Base-by-base conservation (phyloP, 2,113 vertebrate genomes). In the Engraulis encrasicolus region DNA sequence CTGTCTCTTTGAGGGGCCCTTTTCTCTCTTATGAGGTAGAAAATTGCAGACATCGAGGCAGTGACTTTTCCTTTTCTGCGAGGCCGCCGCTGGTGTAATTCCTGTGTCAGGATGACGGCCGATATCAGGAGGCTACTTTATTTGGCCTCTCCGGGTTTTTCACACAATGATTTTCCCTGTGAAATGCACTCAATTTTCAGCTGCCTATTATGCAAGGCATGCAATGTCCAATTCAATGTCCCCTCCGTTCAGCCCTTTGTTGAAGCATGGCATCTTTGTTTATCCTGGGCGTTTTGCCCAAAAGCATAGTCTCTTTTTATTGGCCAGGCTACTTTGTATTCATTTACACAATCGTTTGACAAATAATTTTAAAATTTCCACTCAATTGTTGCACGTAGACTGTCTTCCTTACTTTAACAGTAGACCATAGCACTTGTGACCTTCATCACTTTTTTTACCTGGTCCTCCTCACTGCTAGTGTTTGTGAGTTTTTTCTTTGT, bases 91-190 rank as follows among this genome's bases (percentile, higher is more conserved):
- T 50, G 18, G 34, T 66, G 15, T 83, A 14, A 49, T 87, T 80
- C 81, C 58, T 40, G 20, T 37, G 82, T 90, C 83, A 83, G 58
- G 48, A 37, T 54, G 74, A 71, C 80, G 27, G 5, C 54, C 87
- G 79, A 74, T 85, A 66, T 86, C 84, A 50, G 49, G 83, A 19
- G 84, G 50, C 45, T 78, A 78, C 71, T 71, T 17, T 40, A 52
- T 80, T 52, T 80, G 15, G 23, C 5, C 15, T 50, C 20, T 52
- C 77, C 71, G 50, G 85, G 85, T 4, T 45, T 50, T 54, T 83
- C 71, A 79, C 77, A 40, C 86, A 82, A 50, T 37, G 78, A 85
- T 91, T 85, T 85, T 85, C 87, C 85, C 87, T 74, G 54, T 91
- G 83, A 74, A 74, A 74, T 34, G 66, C 31, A 19, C 31, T 74